Evolutionary conservation across 2,888 invertebrate genomes (phyloP).

Genomic region (Xanthia icteritia): DNA sequence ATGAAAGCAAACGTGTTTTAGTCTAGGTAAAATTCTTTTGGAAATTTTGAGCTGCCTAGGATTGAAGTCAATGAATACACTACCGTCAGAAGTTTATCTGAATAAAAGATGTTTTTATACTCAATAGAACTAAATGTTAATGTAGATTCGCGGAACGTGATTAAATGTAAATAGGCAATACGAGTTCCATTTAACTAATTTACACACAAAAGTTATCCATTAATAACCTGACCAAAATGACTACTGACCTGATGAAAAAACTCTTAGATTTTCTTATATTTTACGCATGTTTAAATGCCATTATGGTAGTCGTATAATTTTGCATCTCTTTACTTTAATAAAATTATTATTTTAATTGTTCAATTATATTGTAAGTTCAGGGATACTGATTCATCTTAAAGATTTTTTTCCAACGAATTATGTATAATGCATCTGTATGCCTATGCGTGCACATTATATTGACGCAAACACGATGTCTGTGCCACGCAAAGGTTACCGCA

Average conservation of each 20-base stretch:
- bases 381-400: conserved; percentile 36
- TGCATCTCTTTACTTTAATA: conserved; percentile 7
- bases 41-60: conserved; percentile 15
- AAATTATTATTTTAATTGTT: conserved; percentile 4
- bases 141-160: neutral
- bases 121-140: neutral
- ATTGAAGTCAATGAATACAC: conserved; percentile 7
- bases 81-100: neutral
- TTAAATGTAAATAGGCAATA: neutral
- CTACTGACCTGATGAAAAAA: neutral
- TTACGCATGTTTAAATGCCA: conserved; percentile 1
- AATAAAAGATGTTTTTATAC: neutral
- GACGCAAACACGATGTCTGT: conserved; percentile 33
- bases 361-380: conserved; percentile 23
- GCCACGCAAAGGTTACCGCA: conserved; percentile 52
- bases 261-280: neutral
- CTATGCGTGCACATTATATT: conserved; percentile 4
- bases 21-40: conserved; percentile 47
- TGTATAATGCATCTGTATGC: neutral
- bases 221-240: conserved; percentile 8
- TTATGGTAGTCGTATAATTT: neutral
- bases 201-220: conserved; percentile 7
- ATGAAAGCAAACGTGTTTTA: conserved; percentile 70
- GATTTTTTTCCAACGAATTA: conserved; percentile 25
- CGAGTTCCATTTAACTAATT: conserved; percentile 13